Conservation (phyloP, 2,888 invertebrate species). For the Colletes collaris region DNA sequence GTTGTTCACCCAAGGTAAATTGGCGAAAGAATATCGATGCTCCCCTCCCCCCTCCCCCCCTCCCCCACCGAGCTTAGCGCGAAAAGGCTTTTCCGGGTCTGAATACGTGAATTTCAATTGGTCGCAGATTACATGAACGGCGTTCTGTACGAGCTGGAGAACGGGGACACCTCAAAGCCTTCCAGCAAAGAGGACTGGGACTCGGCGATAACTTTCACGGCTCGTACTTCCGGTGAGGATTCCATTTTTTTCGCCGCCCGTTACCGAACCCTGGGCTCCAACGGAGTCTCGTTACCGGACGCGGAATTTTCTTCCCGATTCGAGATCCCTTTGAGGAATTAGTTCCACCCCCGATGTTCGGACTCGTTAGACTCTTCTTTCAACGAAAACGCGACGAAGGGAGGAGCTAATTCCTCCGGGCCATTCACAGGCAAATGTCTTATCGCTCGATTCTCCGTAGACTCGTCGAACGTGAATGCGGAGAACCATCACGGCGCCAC, state of each 20-base stretch:
- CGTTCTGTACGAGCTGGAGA: conserved; percentile 88
- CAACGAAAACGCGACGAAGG: not conserved
- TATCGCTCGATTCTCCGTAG: conserved; percentile 36
- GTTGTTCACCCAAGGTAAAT: conserved; percentile 92
- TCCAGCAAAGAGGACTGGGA: conserved; percentile 90
- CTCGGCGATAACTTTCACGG: conserved; percentile 95
- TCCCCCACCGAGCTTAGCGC: no score
- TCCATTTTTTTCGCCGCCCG: not conserved
- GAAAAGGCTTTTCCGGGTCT: conserved; percentile 8
- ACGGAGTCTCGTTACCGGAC: conserved; percentile 22
- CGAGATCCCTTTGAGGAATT: conserved; percentile 40
- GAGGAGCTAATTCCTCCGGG: conserved; percentile 15
- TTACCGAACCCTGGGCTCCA: no score
- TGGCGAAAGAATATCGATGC: conserved; percentile 35
- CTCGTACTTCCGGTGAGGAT: conserved; percentile 92
- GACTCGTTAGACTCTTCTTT: conserved; percentile 26
- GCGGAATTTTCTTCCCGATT: conserved; percentile 17
- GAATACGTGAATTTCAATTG: conserved; percentile 41
- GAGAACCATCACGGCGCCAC: conserved; percentile 65
- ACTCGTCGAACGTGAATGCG: conserved; percentile 66
- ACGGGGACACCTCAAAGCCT: conserved; percentile 84
- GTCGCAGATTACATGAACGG: conserved; percentile 92
- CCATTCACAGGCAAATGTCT: conserved; percentile 28
- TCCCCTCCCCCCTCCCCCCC: no score
- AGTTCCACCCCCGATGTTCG: conserved; percentile 13